Conservation (phyloP, 1,140 invertebrate species). For the Eulimnadia texana region DNA sequence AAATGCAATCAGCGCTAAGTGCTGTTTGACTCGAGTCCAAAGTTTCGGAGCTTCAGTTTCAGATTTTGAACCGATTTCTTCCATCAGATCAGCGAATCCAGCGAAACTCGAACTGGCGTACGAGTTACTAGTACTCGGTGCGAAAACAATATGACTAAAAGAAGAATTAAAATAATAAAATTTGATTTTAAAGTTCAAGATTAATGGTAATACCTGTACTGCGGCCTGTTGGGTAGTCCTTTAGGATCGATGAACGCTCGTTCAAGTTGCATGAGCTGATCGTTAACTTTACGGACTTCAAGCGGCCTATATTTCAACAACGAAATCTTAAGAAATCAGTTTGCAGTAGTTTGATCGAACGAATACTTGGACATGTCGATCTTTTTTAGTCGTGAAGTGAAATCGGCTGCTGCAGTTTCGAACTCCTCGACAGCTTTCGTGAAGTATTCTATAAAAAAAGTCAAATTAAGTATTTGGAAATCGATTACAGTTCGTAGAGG, state of each 20-base stretch:
- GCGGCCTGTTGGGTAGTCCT: slow-evolving; percentile 27
- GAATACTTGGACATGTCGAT: slow-evolving; percentile 8
- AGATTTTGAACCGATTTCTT: background rate
- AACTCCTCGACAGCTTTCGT: background rate
- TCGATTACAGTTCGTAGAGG: background rate
- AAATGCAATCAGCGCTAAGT: slow-evolving; percentile 1
- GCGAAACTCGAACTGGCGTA: slow-evolving; percentile 32
- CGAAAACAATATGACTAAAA: slow-evolving; percentile 31
- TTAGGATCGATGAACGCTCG: slow-evolving; percentile 32
- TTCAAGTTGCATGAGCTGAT: slow-evolving; percentile 34
- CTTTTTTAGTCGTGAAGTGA: background rate
- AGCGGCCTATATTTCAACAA: slow-evolving; percentile 22
- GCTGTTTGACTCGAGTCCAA: slow-evolving; percentile 4
- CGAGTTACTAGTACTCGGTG: slow-evolving; percentile 28
- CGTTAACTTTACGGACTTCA: slow-evolving; percentile 32
- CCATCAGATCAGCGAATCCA: slow-evolving; percentile 26
- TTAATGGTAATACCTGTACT: slow-evolving; percentile 17
- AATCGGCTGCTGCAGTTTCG: background rate
- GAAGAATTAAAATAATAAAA: slow-evolving; percentile 1
- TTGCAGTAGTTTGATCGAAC: background rate
- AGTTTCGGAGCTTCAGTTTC: background rate
- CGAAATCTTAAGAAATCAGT: background rate
- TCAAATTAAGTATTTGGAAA: background rate
- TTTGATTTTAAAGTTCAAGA: background rate
- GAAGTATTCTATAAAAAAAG: slow-evolving; percentile 1